phyloP scores from a whole-genome alignment of 2,113 vertebrate species.

The Scopus umbretta region DNA sequence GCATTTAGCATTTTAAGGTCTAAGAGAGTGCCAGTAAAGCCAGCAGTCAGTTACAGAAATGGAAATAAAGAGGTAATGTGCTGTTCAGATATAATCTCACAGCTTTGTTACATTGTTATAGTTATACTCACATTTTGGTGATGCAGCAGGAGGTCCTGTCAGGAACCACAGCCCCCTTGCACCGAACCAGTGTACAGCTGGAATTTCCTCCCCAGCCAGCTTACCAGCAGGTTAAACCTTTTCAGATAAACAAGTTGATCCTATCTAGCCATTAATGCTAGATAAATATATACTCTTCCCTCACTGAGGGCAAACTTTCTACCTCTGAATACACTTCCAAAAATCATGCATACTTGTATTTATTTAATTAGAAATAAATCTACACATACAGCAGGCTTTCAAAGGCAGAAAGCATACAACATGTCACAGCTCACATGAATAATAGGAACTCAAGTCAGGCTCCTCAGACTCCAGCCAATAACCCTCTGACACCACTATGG shows the following conservation, averaged over 20 bases:
- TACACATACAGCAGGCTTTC: background rate
- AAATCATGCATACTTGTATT: background rate
- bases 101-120: background rate
- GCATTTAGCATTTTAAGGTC: background rate
- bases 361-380: slow-evolving; percentile 1
- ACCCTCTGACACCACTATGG: background rate
- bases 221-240: background rate
- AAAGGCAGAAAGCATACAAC: background rate
- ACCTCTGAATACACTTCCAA: background rate
- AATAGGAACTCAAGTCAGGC: background rate
- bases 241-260: background rate
- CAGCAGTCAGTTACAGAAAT: background rate
- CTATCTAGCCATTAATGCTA: background rate
- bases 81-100: background rate
- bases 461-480: background rate
- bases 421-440: background rate
- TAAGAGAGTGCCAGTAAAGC: background rate
- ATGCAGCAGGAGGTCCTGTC: background rate
- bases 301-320: background rate
- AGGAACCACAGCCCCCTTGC: background rate
- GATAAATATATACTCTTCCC: background rate
- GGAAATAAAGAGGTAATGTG: background rate
- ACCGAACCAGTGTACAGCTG: background rate
- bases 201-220: background rate
- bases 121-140: background rate